These are phyloP conservation scores for Sphinx pinastri DNA, from an alignment of 2,888 invertebrate genomes.

Conservation along the genomic window DNA sequence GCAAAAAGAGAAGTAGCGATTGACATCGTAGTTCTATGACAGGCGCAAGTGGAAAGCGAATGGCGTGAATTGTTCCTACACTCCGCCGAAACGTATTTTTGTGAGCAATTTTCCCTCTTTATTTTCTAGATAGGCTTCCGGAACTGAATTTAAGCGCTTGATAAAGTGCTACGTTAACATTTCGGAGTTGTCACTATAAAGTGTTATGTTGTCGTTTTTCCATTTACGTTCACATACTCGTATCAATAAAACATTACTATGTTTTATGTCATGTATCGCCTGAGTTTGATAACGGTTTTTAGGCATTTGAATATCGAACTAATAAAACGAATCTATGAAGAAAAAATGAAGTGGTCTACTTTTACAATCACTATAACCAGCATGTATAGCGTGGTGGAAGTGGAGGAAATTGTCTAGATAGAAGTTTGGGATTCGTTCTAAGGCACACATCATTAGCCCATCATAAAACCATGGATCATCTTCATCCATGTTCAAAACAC, in stretches of 20 bases:
- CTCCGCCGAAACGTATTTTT: conserved; percentile 45
- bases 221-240: not conserved
- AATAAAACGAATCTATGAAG: no score
- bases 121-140: conserved; percentile 53
- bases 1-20: conserved; percentile 73
- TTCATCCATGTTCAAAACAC: not conserved
- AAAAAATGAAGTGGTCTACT: no score
- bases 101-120: conserved; percentile 56
- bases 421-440: no score
- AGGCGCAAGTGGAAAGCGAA: conserved; percentile 31
- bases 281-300: no score
- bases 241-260: not conserved
- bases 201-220: conserved; percentile 27
- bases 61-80: conserved; percentile 24
- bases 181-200: conserved; percentile 44
- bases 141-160: conserved; percentile 22
- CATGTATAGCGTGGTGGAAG: no score
- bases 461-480: no score
- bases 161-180: conserved; percentile 18
- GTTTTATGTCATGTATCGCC: not conserved
- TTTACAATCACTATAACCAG: no score
- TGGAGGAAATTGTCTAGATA: no score
- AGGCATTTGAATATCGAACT: no score
- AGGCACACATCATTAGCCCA: no score
- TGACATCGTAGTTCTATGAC: conserved; percentile 67